Evolutionary conservation across 2,888 invertebrate species (phyloP), one percentile per base, ranked within the genome.

Genomic region (Scaptomyza cyrtandrae): DNA sequence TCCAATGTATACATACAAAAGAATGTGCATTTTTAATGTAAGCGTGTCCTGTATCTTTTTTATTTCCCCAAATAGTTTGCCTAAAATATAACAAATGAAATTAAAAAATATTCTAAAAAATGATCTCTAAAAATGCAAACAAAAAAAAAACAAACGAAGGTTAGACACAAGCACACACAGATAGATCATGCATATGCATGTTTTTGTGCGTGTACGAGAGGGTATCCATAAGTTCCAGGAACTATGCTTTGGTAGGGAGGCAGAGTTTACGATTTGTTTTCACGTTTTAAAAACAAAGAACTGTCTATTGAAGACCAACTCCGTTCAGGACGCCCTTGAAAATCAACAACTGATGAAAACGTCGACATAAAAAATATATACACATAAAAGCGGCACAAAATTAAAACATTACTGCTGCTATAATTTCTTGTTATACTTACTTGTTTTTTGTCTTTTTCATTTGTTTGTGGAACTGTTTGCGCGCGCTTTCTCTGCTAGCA

Each of bases 401-500:
- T 45, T 35, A 43, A 59, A 77, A 55, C 50, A 50, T 50, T 50
- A 60, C 45, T 69, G 58, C n/a, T 24, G 60, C 63, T 68, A 50
- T 63, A 50, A 60, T 55, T 60, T 72, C 7, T 24, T 77, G 64
- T 62, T 61, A 53, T 70, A 46, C 39, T 60, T 57, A n/a, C 9
- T 77, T 55, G 63, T 50, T 49, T 59, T 48, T 78, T 45, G 61
- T 71, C 50, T 70, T 31, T 41, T 63, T 62, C 43, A 68, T 50
- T 63, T 75, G 71, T 79, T 78, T 63, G 63, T 72, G 58, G 57
- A 66, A 75, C 48, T 79, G 68, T 78, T 88, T 86, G 62, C 86
- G 88, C 88, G 88, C 88, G 88, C 84, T 88, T 84, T 84, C 88
- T 84, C 84, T 80, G 60, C 72, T 60, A 53, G 46, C 39, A 65